These are phyloP conservation scores for Aurelia sp. DNA, from an alignment of 30 jellyfish, hydroid and myxozoan genomes.

Conservation along the genomic window DNA sequence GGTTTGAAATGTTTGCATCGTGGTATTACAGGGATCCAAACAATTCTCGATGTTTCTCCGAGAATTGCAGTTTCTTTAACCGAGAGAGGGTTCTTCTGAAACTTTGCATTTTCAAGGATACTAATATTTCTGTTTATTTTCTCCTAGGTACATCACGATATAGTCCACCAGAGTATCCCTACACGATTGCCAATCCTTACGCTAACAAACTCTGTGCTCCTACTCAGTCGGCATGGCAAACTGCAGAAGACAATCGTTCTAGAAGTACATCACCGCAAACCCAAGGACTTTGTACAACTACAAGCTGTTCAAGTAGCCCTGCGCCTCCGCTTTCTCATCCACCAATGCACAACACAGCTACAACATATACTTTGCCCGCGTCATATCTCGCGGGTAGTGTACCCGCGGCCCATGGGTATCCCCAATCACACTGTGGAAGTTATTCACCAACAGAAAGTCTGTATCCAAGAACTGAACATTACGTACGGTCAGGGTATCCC, in stretches of 20 bases:
- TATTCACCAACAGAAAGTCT: slow-evolving; percentile 80
- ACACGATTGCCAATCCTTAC: slow-evolving; percentile 55
- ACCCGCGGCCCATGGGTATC: slow-evolving; percentile 66
- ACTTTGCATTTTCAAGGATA: too few species aligned
- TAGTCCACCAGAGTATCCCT: slow-evolving; percentile 85
- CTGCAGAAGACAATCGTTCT: slow-evolving; percentile 73
- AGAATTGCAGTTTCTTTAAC: too few species aligned
- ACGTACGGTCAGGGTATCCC: slow-evolving; percentile 66
- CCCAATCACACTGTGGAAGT: slow-evolving; percentile 69
- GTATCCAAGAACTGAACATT: slow-evolving; percentile 73
- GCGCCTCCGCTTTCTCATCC: slow-evolving; percentile 94
- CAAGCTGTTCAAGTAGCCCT: slow-evolving; percentile 68
- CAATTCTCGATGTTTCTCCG: too few species aligned
- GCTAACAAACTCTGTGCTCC: slow-evolving; percentile 66
- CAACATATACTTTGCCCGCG: slow-evolving; percentile 62
- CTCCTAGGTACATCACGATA: slow-evolving; percentile 49
- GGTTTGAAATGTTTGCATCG: too few species aligned
- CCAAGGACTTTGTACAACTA: slow-evolving; percentile 66
- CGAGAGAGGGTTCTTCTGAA: too few species aligned
- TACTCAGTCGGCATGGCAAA: slow-evolving; percentile 69
- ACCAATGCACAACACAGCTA: slow-evolving; percentile 70
- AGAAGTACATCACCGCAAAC: slow-evolving; percentile 81
- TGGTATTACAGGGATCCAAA: too few species aligned
- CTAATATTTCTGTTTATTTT: too few species aligned
- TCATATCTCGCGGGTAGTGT: slow-evolving; percentile 56